Evolutionary conservation across 1,140 invertebrate genomes (phyloP).

Genomic region (Cherax destructor): DNA sequence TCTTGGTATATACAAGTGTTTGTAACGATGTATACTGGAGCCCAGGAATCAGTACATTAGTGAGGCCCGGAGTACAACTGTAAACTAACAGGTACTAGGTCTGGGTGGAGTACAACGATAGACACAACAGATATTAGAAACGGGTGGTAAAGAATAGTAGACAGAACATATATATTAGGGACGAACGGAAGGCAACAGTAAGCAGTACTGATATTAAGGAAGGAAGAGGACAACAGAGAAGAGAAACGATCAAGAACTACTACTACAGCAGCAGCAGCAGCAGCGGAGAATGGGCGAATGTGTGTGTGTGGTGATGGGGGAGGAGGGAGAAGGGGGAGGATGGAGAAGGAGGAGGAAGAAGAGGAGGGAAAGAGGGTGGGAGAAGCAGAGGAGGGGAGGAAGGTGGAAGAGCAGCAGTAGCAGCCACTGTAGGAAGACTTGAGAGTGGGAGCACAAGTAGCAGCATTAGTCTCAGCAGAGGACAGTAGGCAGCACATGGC

Average conservation of each 20-base stretch:
- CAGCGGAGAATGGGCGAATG: neutral
- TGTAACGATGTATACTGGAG: no score
- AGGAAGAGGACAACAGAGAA: neutral
- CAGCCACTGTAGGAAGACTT: neutral
- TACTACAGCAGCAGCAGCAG: neutral
- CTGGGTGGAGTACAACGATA: no score
- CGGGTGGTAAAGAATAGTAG: no score
- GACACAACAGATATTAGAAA: no score
- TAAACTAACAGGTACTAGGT: no score
- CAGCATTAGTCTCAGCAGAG: neutral
- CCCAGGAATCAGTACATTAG: no score
- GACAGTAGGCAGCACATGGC: constrained; percentile 9
- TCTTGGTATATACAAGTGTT: no score
- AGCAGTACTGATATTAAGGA: neutral
- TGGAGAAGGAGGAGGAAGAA: neutral
- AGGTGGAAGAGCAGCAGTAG: neutral
- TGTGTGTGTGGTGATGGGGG: neutral
- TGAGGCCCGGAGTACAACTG: no score
- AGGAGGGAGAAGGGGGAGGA: neutral
- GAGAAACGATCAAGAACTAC: neutral
- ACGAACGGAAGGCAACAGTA: no score
- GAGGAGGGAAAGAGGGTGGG: neutral
- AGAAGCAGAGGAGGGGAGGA: no score
- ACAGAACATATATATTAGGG: no score
- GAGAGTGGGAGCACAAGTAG: no score